Evolutionary conservation across 2,888 invertebrate genomes (phyloP).

Genomic region (Apotomis betuletana): DNA sequence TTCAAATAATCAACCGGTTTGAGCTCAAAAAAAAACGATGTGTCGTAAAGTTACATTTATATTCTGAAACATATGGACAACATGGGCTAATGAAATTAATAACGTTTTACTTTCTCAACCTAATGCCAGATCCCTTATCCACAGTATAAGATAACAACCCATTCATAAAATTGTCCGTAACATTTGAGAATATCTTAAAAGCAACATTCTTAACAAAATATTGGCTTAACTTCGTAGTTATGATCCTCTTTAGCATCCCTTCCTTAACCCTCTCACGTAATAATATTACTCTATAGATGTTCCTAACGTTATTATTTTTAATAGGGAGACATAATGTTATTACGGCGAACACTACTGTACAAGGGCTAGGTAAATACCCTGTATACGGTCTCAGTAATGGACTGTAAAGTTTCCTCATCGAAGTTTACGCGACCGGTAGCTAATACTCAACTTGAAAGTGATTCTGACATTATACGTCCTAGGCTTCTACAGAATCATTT

Average conservation of each 20-base stretch:
- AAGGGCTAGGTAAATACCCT: slow-evolving; percentile 29
- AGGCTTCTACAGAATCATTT: slow-evolving; percentile 35
- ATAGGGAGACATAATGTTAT: slow-evolving; percentile 32
- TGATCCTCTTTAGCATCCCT: neutral
- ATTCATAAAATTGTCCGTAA: no score
- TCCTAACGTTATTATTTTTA: slow-evolving; percentile 36
- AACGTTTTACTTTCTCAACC: no score
- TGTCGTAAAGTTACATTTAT: no score
- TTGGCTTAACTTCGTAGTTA: neutral
- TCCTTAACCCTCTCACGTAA: slow-evolving; percentile 7
- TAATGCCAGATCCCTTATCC: no score
- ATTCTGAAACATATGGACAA: no score
- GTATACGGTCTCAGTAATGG: slow-evolving; percentile 54
- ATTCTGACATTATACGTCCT: slow-evolving; percentile 51
- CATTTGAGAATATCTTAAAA: neutral
- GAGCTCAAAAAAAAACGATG: no score
- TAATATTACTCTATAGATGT: slow-evolving; percentile 1
- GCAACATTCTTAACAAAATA: slow-evolving; percentile 3
- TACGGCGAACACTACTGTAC: slow-evolving; percentile 28
- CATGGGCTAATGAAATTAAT: no score
- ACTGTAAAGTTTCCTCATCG: slow-evolving; percentile 74
- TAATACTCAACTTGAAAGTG: slow-evolving; percentile 62
- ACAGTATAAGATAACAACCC: no score
- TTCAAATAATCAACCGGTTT: no score
- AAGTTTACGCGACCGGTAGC: slow-evolving; percentile 65